A percentile compares a stretch with the other conserved stretches of the same genome.
These are phyloP conservation scores for Zosterops pallidus DNA, from an alignment of 2,113 vertebrate genomes.

Conservation along the genomic window DNA sequence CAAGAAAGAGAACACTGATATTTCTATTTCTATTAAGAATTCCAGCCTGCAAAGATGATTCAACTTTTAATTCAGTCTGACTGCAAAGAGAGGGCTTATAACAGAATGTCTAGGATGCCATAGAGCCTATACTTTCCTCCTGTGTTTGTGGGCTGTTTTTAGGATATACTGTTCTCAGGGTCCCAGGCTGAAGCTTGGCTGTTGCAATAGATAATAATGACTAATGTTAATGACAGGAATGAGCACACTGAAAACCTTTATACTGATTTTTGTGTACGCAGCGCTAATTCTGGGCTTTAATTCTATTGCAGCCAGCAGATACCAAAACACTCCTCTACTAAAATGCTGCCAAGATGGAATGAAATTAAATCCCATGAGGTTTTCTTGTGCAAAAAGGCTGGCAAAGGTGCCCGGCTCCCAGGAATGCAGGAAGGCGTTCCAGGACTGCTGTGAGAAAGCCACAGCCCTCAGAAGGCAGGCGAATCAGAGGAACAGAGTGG, in stretches of 20 bases:
- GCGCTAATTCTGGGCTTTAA: neutral
- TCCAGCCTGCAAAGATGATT: neutral
- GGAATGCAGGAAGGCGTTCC: neutral
- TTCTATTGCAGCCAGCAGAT: conserved; percentile 53
- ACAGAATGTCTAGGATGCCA: neutral
- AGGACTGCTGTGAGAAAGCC: conserved; percentile 48
- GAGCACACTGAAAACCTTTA: neutral
- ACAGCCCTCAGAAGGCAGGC: neutral
- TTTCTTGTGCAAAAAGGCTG: conserved; percentile 17
- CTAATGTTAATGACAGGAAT: neutral
- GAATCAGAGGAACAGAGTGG: neutral
- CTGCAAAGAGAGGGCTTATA: neutral
- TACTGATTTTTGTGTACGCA: neutral
- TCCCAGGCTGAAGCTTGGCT: neutral
- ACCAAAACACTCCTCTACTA: neutral
- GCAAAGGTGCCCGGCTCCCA: neutral
- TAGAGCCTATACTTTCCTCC: neutral
- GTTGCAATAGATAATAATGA: neutral
- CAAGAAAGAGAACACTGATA: neutral
- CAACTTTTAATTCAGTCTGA: neutral
- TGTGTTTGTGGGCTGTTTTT: neutral
- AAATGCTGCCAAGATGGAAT: conserved; percentile 68
- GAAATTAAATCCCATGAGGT: conserved; percentile 41
- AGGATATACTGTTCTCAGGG: neutral
- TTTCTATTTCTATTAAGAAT: neutral